Evolutionary conservation across 2,888 invertebrate species (phyloP).

Genomic region (Caenorhabditis macrosperma): DNA sequence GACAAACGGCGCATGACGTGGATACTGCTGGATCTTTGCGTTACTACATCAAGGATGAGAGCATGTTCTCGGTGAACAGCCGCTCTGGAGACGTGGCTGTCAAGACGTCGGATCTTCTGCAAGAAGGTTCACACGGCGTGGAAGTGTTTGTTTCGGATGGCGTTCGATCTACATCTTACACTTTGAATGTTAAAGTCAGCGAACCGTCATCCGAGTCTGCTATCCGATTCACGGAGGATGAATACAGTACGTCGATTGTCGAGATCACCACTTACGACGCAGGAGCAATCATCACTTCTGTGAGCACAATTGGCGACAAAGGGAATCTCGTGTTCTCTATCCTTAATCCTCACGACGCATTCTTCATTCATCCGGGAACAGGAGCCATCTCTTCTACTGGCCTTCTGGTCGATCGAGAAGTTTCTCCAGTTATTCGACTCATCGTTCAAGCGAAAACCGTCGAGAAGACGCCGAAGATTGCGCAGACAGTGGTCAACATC

Average conservation of each 20-base stretch:
- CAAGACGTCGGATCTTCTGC: conserved; percentile 22
- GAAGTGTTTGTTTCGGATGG: conserved; percentile 71
- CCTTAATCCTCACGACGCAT: conserved; percentile 88
- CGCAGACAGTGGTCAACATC: conserved; percentile 90
- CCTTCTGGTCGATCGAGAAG: conserved; percentile 89
- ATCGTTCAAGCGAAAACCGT: conserved; percentile 84
- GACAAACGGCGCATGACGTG: conserved; percentile 76
- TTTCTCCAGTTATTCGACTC: conserved; percentile 87
- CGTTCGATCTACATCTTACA: conserved; percentile 59
- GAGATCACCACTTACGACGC: conserved; percentile 84
- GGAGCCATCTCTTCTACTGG: conserved; percentile 92
- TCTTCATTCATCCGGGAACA: conserved; percentile 90
- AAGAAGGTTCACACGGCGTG: conserved; percentile 42
- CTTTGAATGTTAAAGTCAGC: conserved; percentile 17
- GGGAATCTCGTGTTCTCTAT: conserved; percentile 68
- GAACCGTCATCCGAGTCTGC: conserved; percentile 6
- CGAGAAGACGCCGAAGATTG: conserved; percentile 83
- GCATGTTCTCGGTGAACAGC: conserved; percentile 86
- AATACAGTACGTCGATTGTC: conserved; percentile 61
- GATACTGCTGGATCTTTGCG: conserved; percentile 78
- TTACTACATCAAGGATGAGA: conserved; percentile 58
- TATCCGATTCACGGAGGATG: conserved; percentile 61
- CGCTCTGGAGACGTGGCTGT: conserved; percentile 87
- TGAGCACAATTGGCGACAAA: conserved; percentile 82
- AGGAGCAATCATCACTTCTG: conserved; percentile 44